A percentile compares a stretch with the other conserved stretches of the same genome.
Conservation (phyloP, 1,140 invertebrate species). For the Tetramorium simillimum region DNA sequence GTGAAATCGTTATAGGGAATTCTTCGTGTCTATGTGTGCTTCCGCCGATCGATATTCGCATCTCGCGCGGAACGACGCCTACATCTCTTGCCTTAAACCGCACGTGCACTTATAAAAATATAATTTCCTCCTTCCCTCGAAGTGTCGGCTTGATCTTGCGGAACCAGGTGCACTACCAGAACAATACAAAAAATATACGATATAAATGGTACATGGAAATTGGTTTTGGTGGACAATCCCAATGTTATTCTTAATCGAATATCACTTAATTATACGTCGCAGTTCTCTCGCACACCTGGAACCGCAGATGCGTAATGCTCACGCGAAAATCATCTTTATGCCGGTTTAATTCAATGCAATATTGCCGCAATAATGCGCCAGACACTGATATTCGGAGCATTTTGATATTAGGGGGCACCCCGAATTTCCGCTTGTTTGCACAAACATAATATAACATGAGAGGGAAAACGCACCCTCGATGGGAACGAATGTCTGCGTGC, state of each 20-base stretch:
- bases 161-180: too few relatives aligned
- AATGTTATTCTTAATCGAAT: neutral
- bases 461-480: conserved; percentile 15
- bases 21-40: conserved; percentile 59
- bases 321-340: neutral
- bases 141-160: too few relatives aligned
- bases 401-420: conserved; percentile 21
- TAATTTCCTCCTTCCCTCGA: conserved; percentile 49
- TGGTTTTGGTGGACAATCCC: neutral
- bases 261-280: neutral
- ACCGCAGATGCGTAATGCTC: neutral
- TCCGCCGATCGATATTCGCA: conserved; percentile 67
- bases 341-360: neutral
- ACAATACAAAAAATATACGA: neutral
- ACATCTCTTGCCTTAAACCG: conserved; percentile 39
- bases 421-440: conserved; percentile 22
- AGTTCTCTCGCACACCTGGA: neutral
- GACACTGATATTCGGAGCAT: neutral
- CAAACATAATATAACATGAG: conserved; percentile 21
- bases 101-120: conserved; percentile 55
- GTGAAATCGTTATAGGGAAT: conserved; percentile 48
- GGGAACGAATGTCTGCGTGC: neutral
- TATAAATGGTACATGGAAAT: neutral
- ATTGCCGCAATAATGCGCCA: conserved; percentile 3
- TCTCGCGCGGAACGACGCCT: conserved; percentile 59